Conservation (phyloP, 2,113 vertebrate genomes). For the Indri indri region DNA sequence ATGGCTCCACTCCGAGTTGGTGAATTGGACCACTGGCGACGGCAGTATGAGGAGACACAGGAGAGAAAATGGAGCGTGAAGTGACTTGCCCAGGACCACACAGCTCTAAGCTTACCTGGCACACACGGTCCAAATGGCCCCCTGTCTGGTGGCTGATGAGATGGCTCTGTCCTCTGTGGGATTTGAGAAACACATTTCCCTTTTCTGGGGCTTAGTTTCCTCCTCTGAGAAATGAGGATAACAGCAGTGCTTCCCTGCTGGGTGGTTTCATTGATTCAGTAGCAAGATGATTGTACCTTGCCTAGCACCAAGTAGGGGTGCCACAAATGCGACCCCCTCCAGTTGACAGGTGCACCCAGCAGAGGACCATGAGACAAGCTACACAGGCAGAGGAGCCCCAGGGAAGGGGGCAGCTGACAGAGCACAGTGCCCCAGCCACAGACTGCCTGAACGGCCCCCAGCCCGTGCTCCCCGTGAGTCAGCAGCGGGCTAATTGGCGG, state of each 20-base stretch:
- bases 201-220: not conserved
- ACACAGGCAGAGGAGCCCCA: not conserved
- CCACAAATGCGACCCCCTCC: not conserved
- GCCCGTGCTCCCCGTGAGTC: not conserved
- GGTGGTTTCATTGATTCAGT: not conserved
- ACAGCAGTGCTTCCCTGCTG: not conserved
- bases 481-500: conserved; percentile 16
- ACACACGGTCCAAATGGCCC: not conserved
- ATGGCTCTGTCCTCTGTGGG: not conserved
- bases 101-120: not conserved
- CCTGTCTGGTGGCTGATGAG: not conserved
- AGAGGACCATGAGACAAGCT: not conserved
- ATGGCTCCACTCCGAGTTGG: not conserved
- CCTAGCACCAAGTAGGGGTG: not conserved
- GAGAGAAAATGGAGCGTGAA: not conserved
- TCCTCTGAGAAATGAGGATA: not conserved
- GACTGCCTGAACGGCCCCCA: not conserved
- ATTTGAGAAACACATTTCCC: not conserved
- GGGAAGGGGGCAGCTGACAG: not conserved
- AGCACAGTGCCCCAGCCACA: not conserved
- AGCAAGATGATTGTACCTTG: not conserved
- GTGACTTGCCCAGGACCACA: not conserved
- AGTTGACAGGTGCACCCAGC: not conserved
- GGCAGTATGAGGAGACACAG: not conserved
- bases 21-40: not conserved